phyloP scores from a whole-genome alignment of 2,113 vertebrate genomes.

The Corvus cornix region DNA sequence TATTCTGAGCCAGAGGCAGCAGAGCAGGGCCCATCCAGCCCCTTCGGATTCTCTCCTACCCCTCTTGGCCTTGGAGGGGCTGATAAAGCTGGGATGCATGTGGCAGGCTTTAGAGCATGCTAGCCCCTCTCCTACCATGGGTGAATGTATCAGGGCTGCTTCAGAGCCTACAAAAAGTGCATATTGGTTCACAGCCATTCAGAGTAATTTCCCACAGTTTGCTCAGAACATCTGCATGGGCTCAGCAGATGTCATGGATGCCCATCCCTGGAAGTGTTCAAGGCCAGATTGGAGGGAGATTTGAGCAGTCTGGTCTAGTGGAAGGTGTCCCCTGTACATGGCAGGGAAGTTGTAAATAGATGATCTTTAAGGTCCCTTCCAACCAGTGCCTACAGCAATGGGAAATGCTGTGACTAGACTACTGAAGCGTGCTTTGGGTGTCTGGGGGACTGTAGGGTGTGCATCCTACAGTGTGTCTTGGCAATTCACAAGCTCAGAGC shows the following conservation, averaged over 20 bases:
- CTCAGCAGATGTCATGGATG: neutral
- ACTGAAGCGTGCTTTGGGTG: neutral
- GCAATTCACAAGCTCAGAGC: neutral
- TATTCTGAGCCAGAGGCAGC: neutral
- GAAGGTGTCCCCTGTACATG: neutral
- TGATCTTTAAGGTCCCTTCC: neutral
- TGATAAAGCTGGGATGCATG: neutral
- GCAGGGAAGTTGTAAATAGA: neutral
- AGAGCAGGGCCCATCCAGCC: rapidly evolving
- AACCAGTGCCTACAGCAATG: neutral
- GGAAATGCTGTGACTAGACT: neutral
- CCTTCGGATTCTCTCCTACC: neutral
- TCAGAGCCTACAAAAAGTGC: neutral
- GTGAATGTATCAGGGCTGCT: neutral
- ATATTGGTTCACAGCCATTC: neutral
- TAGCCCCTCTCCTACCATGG: neutral
- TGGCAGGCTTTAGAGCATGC: neutral
- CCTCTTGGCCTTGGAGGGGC: neutral
- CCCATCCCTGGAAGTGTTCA: neutral
- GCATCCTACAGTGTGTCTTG: neutral
- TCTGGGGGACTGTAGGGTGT: neutral
- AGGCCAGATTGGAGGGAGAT: neutral
- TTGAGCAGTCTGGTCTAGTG: neutral
- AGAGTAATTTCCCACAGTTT: neutral
- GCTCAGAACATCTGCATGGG: neutral